Evolutionary conservation across 1,140 invertebrate species (phyloP).

Genomic region (Agrilus planipennis): DNA sequence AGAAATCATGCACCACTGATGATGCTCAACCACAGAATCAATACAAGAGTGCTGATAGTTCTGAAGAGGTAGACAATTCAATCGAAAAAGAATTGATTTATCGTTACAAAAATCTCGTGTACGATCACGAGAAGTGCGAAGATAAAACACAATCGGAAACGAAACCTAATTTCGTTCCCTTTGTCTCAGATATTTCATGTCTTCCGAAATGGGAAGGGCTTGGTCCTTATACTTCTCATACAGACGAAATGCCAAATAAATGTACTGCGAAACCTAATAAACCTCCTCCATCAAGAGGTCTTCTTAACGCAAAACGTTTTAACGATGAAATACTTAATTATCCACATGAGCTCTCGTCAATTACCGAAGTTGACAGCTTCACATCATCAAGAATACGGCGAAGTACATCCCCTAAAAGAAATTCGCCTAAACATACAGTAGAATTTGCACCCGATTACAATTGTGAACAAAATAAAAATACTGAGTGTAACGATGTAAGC

Average conservation of each 20-base stretch:
- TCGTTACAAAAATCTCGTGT: conserved; percentile 10
- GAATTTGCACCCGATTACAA: no score
- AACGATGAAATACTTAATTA: conserved; percentile 32
- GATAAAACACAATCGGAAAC: background rate
- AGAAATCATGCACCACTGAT: no score
- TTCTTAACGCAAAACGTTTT: conserved; percentile 19
- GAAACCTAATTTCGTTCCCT: conserved; percentile 13
- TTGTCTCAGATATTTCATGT: conserved; percentile 25
- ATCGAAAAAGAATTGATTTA: conserved; percentile 12
- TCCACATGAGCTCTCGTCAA: conserved; percentile 52
- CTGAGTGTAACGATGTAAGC: no score
- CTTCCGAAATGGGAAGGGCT: conserved; percentile 21
- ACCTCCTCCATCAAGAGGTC: conserved; percentile 24
- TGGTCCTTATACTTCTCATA: background rate
- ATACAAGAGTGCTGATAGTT: no score
- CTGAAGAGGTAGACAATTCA: background rate
- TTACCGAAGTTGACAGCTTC: conserved; percentile 40
- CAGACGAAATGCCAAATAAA: background rate
- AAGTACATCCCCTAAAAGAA: no score
- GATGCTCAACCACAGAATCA: no score
- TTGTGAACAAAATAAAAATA: no score
- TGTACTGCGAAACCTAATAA: conserved; percentile 13
- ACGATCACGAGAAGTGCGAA: background rate
- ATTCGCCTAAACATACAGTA: no score
- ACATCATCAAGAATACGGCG: no score